Percentiles rank a stretch among this genome's conserved stretches.
phyloP scores from a whole-genome alignment of 2,797 vertebrate species.

The Myotis vivesi region DNA sequence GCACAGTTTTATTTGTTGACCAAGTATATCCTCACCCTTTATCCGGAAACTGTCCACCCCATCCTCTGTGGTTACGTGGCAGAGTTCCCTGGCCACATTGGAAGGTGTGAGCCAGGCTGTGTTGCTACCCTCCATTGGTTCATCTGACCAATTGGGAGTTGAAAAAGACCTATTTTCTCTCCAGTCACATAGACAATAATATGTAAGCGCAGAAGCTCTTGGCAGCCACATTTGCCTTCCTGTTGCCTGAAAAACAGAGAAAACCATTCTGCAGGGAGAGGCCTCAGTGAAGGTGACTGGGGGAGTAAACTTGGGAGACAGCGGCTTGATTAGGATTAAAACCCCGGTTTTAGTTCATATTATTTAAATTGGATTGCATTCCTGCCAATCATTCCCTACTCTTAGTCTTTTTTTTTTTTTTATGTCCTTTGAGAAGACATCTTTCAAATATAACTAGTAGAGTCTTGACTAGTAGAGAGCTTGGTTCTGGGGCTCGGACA shows the following conservation, averaged over 20 bases:
- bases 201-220: not conserved
- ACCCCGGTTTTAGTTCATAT: not conserved
- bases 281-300: not conserved
- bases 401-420: not conserved
- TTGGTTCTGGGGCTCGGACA: not conserved
- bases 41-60: not conserved
- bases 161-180: not conserved
- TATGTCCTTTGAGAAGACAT: not conserved
- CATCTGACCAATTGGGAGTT: not conserved
- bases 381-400: not conserved
- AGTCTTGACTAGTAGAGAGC: not conserved
- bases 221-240: not conserved
- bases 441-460: not conserved
- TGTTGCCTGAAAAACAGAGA: not conserved
- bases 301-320: not conserved
- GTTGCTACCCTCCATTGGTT: not conserved
- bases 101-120: not conserved
- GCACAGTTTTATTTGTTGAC: not conserved
- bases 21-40: not conserved
- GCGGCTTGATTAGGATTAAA: not conserved
- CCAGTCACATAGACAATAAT: not conserved
- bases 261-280: not conserved
- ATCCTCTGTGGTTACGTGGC: not conserved
- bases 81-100: not conserved
- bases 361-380: not conserved